Percentiles rank a stretch among this genome's conserved stretches.
phyloP scores from a whole-genome alignment of 2,797 vertebrate species.

The Ctenopoma multispine region DNA sequence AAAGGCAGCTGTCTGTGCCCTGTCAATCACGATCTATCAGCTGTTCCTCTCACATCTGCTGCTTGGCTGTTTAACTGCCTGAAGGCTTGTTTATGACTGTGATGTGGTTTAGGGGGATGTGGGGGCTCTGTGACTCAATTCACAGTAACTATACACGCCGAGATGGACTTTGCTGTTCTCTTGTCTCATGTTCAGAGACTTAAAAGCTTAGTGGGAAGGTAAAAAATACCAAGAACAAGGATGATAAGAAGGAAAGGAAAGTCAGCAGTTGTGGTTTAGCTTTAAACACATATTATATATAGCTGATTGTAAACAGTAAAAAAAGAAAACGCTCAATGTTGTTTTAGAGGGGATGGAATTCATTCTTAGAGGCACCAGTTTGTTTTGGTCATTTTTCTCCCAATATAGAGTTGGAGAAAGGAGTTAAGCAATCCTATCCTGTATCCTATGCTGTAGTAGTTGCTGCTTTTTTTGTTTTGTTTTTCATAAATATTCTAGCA shows the following conservation, averaged over 20 bases:
- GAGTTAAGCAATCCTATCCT: slow-evolving; percentile 9
- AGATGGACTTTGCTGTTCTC: slow-evolving; percentile 67
- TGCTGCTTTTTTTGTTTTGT: slow-evolving; percentile 42
- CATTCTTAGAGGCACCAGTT: neutral
- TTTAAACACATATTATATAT: neutral
- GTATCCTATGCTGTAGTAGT: slow-evolving; percentile 29
- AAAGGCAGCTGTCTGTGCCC: slow-evolving; percentile 55
- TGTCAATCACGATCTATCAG: slow-evolving; percentile 65
- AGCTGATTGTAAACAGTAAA: neutral
- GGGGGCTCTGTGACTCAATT: slow-evolving; percentile 51
- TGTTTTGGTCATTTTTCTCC: no score
- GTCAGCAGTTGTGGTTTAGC: neutral
- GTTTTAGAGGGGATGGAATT: neutral
- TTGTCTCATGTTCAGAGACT: slow-evolving; percentile 68
- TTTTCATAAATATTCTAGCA: slow-evolving; percentile 35
- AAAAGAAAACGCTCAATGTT: neutral
- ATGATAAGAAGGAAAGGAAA: slow-evolving; percentile 4
- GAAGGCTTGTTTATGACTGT: slow-evolving; percentile 48
- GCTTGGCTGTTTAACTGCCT: slow-evolving; percentile 41
- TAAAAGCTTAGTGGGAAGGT: slow-evolving; percentile 39
- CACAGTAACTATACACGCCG: slow-evolving; percentile 71
- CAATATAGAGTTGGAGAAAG: neutral
- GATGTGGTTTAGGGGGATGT: slow-evolving; percentile 30
- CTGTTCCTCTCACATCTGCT: slow-evolving; percentile 63
- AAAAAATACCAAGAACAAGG: slow-evolving; percentile 31